A percentile compares a stretch with the other conserved stretches of the same genome.
phyloP scores from a whole-genome alignment of 2,888 invertebrate genomes.

The Sesia bembeciformis region DNA sequence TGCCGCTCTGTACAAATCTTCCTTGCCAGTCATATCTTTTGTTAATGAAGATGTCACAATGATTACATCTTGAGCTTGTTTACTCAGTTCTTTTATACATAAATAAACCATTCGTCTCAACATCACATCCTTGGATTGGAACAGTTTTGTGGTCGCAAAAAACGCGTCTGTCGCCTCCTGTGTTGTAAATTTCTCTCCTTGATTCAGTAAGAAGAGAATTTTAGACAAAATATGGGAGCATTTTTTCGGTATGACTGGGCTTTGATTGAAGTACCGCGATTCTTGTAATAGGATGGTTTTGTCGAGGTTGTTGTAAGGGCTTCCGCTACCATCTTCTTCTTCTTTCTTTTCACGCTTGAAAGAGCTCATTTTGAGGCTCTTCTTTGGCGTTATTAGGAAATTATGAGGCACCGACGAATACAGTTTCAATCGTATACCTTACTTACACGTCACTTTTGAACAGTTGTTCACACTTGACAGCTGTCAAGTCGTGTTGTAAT shows the following conservation, averaged over 20 bases:
- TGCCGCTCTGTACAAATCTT: constrained; percentile 91
- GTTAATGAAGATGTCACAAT: constrained; percentile 98
- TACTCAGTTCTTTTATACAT: constrained; percentile 95
- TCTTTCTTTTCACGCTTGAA: constrained; percentile 96
- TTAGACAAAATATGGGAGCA: constrained; percentile 97
- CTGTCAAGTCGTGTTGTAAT: too few relatives aligned
- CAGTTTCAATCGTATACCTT: constrained; percentile 28
- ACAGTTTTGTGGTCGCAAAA: constrained; percentile 99
- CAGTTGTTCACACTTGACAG: too few relatives aligned
- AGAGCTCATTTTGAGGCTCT: constrained; percentile 78
- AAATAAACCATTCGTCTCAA: constrained; percentile 96
- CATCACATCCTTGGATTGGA: constrained; percentile 97
- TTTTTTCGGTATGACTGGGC: constrained; percentile 97
- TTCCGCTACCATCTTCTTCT: constrained; percentile 93
- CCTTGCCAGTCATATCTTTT: constrained; percentile 98
- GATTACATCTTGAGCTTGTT: constrained; percentile 97
- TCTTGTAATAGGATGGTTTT: constrained; percentile 98
- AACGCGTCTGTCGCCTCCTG: constrained; percentile 99
- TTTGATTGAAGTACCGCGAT: constrained; percentile 97
- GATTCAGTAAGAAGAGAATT: constrained; percentile 95
- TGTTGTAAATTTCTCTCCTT: constrained; percentile 92
- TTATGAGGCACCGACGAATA: constrained; percentile 56
- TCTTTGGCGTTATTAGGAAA: constrained; percentile 44
- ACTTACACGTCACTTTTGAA: constrained; percentile 30
- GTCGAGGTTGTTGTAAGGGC: constrained; percentile 94